phyloP scores from a whole-genome alignment of 2,888 invertebrate genomes.

The Fragum fragum region DNA sequence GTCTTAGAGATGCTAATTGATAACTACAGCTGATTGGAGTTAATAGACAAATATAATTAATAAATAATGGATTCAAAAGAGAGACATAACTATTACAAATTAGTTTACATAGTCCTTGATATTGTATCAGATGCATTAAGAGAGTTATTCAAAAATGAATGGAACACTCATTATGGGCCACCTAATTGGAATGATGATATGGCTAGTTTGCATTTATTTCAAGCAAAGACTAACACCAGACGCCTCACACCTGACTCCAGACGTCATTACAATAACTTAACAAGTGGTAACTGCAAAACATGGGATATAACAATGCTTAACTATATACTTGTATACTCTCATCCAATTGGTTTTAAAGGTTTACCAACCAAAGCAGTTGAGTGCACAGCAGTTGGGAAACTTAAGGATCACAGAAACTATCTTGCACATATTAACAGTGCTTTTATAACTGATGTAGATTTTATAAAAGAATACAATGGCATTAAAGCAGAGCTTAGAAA shows the following conservation, averaged over 20 bases:
- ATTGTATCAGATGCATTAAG: constrained; percentile 17
- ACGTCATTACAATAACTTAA: not conserved
- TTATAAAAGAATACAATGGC: not conserved
- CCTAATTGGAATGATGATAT: not conserved
- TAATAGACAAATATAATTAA: no score
- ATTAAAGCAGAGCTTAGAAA: not conserved
- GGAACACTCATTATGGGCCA: not conserved
- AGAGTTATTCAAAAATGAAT: constrained; percentile 13
- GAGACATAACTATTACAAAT: constrained; percentile 21
- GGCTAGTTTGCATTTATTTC: not conserved
- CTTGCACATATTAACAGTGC: not conserved
- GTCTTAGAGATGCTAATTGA: no score
- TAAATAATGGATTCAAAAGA: constrained; percentile 18
- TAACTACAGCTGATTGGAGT: no score
- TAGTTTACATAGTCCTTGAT: not conserved
- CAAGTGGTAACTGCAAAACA: constrained; percentile 7
- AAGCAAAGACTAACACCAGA: not conserved
- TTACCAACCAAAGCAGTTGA: not conserved
- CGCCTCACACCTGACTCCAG: not conserved
- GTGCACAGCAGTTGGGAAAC: not conserved
- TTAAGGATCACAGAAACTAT: not conserved
- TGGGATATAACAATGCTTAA: constrained; percentile 6
- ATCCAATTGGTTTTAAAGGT: not conserved
- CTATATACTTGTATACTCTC: constrained; percentile 1
- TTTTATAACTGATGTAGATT: not conserved